phyloP scores from a whole-genome alignment of 2,113 vertebrate species.

The Progne subis region DNA sequence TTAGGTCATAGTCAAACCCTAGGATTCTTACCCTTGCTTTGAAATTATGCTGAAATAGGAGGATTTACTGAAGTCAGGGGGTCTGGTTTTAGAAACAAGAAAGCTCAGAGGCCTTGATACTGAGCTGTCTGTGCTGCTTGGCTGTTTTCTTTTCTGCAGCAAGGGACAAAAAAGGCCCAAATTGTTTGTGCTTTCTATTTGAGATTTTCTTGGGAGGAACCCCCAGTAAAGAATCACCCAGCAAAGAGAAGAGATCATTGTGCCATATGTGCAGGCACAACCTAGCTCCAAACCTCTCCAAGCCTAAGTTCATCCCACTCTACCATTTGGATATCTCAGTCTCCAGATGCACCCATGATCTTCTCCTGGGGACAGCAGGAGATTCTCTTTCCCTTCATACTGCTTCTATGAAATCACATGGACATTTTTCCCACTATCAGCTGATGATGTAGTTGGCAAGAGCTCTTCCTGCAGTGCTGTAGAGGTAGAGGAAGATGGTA shows the following conservation, averaged over 20 bases:
- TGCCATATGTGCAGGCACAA: rapidly evolving
- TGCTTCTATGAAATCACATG: background rate
- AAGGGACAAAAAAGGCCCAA: background rate
- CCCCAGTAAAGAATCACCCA: background rate
- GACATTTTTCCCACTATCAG: background rate
- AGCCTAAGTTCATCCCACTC: background rate
- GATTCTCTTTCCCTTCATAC: background rate
- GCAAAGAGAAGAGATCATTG: background rate
- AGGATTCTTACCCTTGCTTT: background rate
- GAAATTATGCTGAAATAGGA: background rate
- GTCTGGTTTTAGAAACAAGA: background rate
- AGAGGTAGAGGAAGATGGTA: background rate
- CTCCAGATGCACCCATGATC: background rate
- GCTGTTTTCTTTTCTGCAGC: background rate
- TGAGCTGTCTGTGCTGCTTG: background rate
- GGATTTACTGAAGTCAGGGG: background rate
- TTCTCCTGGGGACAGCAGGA: background rate
- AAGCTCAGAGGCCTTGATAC: background rate
- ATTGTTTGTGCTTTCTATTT: background rate
- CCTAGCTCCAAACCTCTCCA: background rate
- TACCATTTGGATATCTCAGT: background rate
- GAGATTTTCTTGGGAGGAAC: background rate
- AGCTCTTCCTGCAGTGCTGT: background rate
- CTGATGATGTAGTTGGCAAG: background rate
- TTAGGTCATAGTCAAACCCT: background rate